These are phyloP conservation scores for Pimephales promelas DNA, from an alignment of 2,113 vertebrate species.

Conservation along the genomic window DNA sequence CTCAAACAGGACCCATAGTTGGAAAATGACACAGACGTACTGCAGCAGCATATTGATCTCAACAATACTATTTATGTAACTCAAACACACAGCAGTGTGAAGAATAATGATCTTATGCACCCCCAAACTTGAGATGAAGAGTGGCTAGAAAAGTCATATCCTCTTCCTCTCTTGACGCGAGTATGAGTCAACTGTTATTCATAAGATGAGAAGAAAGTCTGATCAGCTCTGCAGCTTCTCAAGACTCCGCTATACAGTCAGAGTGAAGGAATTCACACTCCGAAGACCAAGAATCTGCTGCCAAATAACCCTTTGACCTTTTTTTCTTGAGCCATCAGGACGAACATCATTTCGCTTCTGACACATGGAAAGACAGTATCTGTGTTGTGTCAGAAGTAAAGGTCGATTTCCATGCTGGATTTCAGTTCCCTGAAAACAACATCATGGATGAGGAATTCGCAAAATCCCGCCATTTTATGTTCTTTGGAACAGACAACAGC, in stretches of 20 bases:
- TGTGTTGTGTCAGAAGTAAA: constrained; percentile 68
- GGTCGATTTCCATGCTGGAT: constrained; percentile 65
- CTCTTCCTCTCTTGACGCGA: constrained; percentile 23
- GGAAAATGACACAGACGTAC: constrained; percentile 6
- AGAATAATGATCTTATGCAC: constrained; percentile 11
- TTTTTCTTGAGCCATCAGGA: constrained; percentile 58
- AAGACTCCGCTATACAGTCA: constrained; percentile 8
- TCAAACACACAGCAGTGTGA: constrained; percentile 31
- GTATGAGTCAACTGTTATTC: constrained; percentile 30
- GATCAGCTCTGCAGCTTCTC: constrained; percentile 21
- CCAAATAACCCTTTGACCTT: constrained; percentile 66
- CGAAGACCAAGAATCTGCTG: constrained; percentile 19
- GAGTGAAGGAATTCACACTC: constrained; percentile 23
- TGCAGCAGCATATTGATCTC: background rate
- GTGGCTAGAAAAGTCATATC: constrained; percentile 16
- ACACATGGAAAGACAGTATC: constrained; percentile 68
- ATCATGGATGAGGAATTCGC: constrained; percentile 57
- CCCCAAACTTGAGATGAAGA: constrained; percentile 9
- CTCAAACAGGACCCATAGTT: background rate
- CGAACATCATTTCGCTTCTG: constrained; percentile 68
- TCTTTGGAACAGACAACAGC: constrained; percentile 46
- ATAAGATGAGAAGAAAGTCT: constrained; percentile 10
- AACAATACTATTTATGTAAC: constrained; percentile 28
- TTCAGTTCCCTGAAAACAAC: constrained; percentile 60
- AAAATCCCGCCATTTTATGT: constrained; percentile 53